Percentiles rank a stretch among this genome's conserved stretches.
Evolutionary conservation across 2,113 vertebrate genomes (phyloP).

Genomic region (Pelecanus crispus): DNA sequence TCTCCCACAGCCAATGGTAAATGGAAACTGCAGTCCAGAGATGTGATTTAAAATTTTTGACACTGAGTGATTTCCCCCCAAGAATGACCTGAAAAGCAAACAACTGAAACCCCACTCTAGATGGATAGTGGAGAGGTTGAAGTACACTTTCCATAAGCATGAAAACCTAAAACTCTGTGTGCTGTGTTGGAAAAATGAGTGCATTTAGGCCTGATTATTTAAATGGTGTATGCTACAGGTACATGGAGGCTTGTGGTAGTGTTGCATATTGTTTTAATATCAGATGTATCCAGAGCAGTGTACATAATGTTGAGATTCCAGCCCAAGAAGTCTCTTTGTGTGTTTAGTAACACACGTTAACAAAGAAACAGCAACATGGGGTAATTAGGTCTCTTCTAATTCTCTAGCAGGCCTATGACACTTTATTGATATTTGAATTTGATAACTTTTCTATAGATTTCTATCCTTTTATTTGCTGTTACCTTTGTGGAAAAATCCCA

Average conservation of each 20-base stretch:
- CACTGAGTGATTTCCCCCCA: background rate
- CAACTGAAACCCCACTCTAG: background rate
- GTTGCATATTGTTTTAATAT: background rate
- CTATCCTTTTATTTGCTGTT: background rate
- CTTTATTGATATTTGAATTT: background rate
- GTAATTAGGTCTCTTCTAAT: background rate
- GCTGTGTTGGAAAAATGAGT: background rate
- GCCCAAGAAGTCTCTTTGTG: background rate
- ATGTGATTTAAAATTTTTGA: background rate
- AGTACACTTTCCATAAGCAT: background rate
- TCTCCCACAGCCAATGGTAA: background rate
- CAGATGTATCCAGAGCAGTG: background rate
- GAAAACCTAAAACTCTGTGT: background rate
- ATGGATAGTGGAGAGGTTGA: background rate
- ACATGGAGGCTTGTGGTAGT: background rate
- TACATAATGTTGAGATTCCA: rapidly evolving
- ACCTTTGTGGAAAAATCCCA: background rate
- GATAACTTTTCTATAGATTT: background rate
- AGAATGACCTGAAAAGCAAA: background rate
- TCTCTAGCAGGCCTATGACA: background rate
- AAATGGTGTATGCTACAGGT: background rate
- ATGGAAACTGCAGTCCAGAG: background rate
- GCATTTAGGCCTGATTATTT: background rate
- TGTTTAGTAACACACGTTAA: background rate
- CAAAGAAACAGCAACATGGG: background rate